phyloP scores from a whole-genome alignment of 1,140 invertebrate genomes.

The Zaprionus taronus region DNA sequence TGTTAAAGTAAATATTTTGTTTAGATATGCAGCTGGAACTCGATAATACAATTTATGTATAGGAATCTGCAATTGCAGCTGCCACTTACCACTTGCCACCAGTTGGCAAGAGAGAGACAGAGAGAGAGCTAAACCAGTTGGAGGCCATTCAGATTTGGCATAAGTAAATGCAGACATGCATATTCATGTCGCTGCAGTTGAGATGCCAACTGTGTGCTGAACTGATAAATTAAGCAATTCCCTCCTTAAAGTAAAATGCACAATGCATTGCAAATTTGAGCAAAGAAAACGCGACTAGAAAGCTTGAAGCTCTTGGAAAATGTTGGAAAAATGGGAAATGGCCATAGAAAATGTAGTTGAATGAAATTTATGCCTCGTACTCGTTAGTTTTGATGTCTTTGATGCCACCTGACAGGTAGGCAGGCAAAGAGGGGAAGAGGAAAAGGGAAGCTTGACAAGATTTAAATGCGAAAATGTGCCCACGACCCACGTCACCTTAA shows the following conservation, averaged over 20 bases:
- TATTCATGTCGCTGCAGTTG: constrained; percentile 47
- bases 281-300: constrained; percentile 57
- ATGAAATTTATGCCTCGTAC: constrained; percentile 72
- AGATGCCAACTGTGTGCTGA: constrained; percentile 79
- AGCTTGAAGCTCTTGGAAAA: constrained; percentile 39
- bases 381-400: constrained; percentile 80
- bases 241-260: constrained; percentile 60
- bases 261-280: constrained; percentile 68
- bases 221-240: constrained; percentile 80
- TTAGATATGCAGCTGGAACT: constrained; percentile 35
- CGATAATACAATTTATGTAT: constrained; percentile 50
- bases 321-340: constrained; percentile 17
- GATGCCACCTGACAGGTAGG: constrained; percentile 58
- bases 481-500: constrained; percentile 59
- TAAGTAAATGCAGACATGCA: constrained; percentile 43
- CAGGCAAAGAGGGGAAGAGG: background rate
- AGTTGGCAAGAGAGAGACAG: background rate
- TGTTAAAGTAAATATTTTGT: constrained; percentile 40
- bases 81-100: background rate
- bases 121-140: constrained; percentile 17
- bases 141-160: constrained; percentile 37
- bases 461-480: constrained; percentile 58
- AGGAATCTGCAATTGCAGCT: constrained; percentile 14
- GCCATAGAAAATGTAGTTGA: constrained; percentile 20
- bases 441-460: constrained; percentile 19